phyloP scores from a whole-genome alignment of 1,140 invertebrate genomes.

The Oryctes rhinoceros region DNA sequence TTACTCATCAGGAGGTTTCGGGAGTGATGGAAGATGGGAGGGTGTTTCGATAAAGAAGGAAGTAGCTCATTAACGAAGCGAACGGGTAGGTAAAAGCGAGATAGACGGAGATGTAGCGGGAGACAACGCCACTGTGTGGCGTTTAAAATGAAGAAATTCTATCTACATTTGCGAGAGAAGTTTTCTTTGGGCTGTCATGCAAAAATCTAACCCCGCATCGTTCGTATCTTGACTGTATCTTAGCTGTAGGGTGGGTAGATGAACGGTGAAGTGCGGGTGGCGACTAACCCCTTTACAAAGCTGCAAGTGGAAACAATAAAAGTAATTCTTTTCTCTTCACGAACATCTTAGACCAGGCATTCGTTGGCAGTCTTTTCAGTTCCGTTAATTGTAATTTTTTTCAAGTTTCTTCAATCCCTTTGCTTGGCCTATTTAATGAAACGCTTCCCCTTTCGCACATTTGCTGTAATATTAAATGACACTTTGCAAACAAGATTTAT shows the following conservation, averaged over 20 bases:
- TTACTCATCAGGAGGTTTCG: slow-evolving; percentile 47
- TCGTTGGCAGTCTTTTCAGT: slow-evolving; percentile 5
- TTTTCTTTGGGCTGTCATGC: slow-evolving; percentile 55
- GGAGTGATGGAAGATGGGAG: slow-evolving; percentile 15
- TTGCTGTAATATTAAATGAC: neutral
- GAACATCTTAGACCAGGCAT: slow-evolving; percentile 46
- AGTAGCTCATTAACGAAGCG: slow-evolving; percentile 39
- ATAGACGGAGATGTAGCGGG: slow-evolving; percentile 40
- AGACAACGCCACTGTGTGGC: slow-evolving; percentile 40
- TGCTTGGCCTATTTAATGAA: neutral
- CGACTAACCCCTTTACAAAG: slow-evolving; percentile 51
- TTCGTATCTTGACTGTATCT: slow-evolving; percentile 27
- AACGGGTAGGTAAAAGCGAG: neutral
- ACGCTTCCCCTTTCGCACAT: neutral
- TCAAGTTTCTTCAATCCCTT: neutral
- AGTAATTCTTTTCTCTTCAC: slow-evolving; percentile 53
- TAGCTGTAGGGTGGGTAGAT: slow-evolving; percentile 32
- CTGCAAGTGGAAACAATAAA: slow-evolving; percentile 54
- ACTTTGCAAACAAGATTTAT: neutral
- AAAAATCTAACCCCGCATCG: slow-evolving; percentile 50
- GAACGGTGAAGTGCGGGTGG: slow-evolving; percentile 39
- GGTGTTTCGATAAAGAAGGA: slow-evolving; percentile 21
- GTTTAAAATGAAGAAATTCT: slow-evolving; percentile 54
- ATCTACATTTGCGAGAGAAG: slow-evolving; percentile 53
- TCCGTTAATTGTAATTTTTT: slow-evolving; percentile 16